A percentile compares a stretch with the other conserved stretches of the same genome.
These are phyloP conservation scores for Elephantulus edwardii DNA, from an alignment of 2,113 vertebrate genomes.

Conservation along the genomic window DNA sequence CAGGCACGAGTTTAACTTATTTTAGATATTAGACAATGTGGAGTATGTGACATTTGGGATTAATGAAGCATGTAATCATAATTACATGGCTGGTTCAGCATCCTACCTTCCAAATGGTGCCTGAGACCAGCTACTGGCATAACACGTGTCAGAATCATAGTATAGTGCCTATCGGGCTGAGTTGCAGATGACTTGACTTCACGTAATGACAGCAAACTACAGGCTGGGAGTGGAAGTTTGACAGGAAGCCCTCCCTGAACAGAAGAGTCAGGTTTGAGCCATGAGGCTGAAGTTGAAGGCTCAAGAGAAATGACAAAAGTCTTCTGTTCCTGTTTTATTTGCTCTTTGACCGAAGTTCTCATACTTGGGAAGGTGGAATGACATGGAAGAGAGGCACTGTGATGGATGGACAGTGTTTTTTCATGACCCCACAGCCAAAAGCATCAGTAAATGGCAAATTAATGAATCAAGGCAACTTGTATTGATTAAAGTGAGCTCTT, in stretches of 20 bases:
- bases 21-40: conserved; percentile 17
- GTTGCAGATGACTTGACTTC: too few relatives aligned
- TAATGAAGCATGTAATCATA: conserved; percentile 40
- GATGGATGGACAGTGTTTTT: fast-evolving
- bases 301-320: fast-evolving
- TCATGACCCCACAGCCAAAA: fast-evolving
- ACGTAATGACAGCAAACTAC: too few relatives aligned
- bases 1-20: conserved; percentile 19
- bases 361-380: neutral
- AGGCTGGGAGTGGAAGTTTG: neutral
- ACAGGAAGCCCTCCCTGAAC: neutral
- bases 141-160: fast-evolving
- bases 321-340: neutral
- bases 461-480: neutral
- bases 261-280: neutral
- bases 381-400: neutral
- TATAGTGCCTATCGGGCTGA: neutral
- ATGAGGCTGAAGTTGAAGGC: fast-evolving
- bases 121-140: conserved; percentile 10
- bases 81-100: conserved; percentile 33
- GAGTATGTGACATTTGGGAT: conserved; percentile 4
- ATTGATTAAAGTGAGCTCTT: neutral
- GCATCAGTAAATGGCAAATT: neutral
- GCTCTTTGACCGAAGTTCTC: too few relatives aligned
- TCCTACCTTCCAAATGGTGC: conserved; percentile 7